Evolutionary conservation across 2,797 vertebrate genomes (phyloP).

Genomic region (Valencia hispanica): DNA sequence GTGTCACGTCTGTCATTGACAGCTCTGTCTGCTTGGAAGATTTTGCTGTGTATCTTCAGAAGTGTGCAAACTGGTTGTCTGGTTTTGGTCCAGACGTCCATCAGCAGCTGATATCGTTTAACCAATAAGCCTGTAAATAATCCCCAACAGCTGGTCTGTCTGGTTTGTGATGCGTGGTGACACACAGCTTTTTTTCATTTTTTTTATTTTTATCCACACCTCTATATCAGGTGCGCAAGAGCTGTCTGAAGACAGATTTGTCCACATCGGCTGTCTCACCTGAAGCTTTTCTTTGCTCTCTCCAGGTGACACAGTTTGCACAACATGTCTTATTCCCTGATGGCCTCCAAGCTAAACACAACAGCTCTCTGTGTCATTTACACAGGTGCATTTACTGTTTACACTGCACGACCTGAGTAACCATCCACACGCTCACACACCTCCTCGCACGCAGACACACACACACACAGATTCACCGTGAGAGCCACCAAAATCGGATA

Average conservation of each 20-base stretch:
- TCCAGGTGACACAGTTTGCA: slow-evolving; percentile 78
- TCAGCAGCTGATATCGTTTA: slow-evolving; percentile 29
- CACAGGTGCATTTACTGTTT: slow-evolving; percentile 81
- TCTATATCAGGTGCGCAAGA: slow-evolving; percentile 17
- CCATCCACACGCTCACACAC: slow-evolving; percentile 57
- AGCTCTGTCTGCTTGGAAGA: not conserved
- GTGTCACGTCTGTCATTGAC: slow-evolving; percentile 2
- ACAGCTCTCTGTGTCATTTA: slow-evolving; percentile 77
- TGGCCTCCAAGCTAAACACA: slow-evolving; percentile 69
- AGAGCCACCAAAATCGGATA: not conserved
- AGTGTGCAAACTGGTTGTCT: slow-evolving; percentile 9
- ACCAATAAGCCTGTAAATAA: slow-evolving; percentile 19
- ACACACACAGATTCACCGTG: not conserved
- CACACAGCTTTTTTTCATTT: not conserved
- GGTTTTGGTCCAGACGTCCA: slow-evolving; percentile 33
- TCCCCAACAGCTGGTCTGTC: slow-evolving; percentile 27
- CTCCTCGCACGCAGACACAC: slow-evolving; percentile 29
- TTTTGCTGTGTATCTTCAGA: slow-evolving; percentile 2
- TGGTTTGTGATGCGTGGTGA: slow-evolving; percentile 15
- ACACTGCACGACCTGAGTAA: slow-evolving; percentile 75
- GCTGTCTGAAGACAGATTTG: slow-evolving; percentile 32
- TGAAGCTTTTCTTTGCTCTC: slow-evolving; percentile 17
- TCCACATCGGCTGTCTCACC: slow-evolving; percentile 21
- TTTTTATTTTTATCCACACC: not conserved
- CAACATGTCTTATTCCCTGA: slow-evolving; percentile 77